phyloP scores from a whole-genome alignment of 2,888 invertebrate species.

The Dascillus cervinus region DNA sequence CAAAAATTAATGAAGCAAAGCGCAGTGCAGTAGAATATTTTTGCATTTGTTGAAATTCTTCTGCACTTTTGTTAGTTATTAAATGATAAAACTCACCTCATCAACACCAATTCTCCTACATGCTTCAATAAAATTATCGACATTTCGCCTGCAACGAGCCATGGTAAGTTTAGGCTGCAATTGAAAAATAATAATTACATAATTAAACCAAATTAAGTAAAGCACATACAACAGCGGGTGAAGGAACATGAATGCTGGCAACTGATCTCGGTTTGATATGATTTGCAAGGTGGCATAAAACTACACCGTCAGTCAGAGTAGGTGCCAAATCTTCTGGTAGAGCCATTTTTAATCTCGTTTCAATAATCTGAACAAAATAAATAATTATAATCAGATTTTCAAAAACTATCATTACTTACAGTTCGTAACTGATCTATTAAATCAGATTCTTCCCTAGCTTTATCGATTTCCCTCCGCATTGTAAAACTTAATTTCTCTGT shows the following conservation, averaged over 20 bases:
- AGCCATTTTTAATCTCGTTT: slow-evolving; percentile 81
- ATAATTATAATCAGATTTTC: slow-evolving; percentile 5
- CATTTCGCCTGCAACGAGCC: slow-evolving; percentile 89
- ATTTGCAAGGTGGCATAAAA: slow-evolving; percentile 90
- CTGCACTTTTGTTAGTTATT: too few relatives aligned
- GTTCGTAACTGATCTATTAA: slow-evolving; percentile 73
- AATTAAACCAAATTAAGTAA: slow-evolving; percentile 1
- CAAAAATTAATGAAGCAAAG: slow-evolving; percentile 5
- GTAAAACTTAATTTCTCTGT: slow-evolving; percentile 80
- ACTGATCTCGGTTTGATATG: slow-evolving; percentile 86
- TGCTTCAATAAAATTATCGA: slow-evolving; percentile 92
- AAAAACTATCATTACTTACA: slow-evolving; percentile 47
- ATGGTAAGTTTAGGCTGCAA: slow-evolving; percentile 89
- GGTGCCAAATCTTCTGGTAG: slow-evolving; percentile 80
- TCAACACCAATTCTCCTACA: slow-evolving; percentile 90
- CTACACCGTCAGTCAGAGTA: slow-evolving; percentile 84
- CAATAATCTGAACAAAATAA: slow-evolving; percentile 64
- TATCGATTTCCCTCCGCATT: slow-evolving; percentile 85
- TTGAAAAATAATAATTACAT: slow-evolving; percentile 11
- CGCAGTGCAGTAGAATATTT: neutral
- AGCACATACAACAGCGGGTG: slow-evolving; percentile 69
- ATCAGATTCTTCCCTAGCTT: slow-evolving; percentile 82
- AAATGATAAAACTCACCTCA: too few relatives aligned
- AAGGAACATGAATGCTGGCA: slow-evolving; percentile 90
- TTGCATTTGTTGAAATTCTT: neutral